phyloP scores from a whole-genome alignment of 2,888 invertebrate genomes.

The Cryptophagus acutangulus region DNA sequence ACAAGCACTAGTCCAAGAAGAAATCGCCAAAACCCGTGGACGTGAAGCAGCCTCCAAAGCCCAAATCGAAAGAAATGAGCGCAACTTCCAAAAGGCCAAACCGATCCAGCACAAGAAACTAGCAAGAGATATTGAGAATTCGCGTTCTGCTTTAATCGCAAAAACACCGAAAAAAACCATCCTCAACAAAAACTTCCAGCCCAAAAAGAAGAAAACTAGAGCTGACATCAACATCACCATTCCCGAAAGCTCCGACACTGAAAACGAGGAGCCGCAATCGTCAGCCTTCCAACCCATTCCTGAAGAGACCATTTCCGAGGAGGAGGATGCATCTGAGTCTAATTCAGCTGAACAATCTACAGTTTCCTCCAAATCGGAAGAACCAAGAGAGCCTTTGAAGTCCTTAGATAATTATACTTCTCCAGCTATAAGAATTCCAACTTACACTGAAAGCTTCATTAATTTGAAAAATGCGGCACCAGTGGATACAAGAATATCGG shows the following conservation, averaged over 20 bases:
- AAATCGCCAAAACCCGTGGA: constrained; percentile 47
- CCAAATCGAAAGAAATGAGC: constrained; percentile 37
- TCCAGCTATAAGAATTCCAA: too few species aligned
- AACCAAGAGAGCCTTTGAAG: neutral
- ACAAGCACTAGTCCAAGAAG: too few species aligned
- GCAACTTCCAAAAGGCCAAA: constrained; percentile 31
- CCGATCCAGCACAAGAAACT: constrained; percentile 36
- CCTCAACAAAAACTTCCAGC: constrained; percentile 9
- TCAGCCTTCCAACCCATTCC: constrained; percentile 12
- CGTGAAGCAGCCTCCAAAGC: constrained; percentile 42
- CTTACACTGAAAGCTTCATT: too few species aligned
- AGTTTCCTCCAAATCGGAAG: neutral
- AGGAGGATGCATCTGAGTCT: constrained; percentile 14
- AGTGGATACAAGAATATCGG: constrained; percentile 43
- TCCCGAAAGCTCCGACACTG: constrained; percentile 21
- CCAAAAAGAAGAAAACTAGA: constrained; percentile 4
- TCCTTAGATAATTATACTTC: too few species aligned
- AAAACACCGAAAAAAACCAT: constrained; percentile 7
- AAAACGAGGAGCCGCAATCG: constrained; percentile 11
- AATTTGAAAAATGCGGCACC: too few species aligned
- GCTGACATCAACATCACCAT: constrained; percentile 30
- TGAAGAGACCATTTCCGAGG: constrained; percentile 8
- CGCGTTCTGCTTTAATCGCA: constrained; percentile 43
- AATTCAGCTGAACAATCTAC: constrained; percentile 20
- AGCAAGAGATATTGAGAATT: constrained; percentile 49